A percentile compares a stretch with the other conserved stretches of the same genome.
These are phyloP conservation scores for Asbolus verrucosus DNA, from an alignment of 1,140 invertebrate genomes.

Conservation along the genomic window DNA sequence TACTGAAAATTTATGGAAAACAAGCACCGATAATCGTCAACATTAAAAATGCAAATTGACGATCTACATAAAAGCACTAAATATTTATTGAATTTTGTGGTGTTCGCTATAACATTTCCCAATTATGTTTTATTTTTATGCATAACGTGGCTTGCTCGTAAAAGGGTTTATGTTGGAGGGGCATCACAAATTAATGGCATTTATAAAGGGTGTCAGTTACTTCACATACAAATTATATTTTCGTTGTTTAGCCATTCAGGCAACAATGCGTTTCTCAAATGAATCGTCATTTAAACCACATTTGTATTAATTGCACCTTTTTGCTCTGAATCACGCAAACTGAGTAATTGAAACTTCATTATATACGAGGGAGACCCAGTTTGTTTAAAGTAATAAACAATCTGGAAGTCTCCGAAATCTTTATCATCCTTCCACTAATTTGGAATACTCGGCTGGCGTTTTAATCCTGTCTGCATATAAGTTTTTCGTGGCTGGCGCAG, in stretches of 20 bases:
- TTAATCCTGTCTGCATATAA: slow-evolving; percentile 28
- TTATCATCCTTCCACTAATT: slow-evolving; percentile 36
- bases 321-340: too few relatives aligned
- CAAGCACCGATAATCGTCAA: slow-evolving; percentile 38
- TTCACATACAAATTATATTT: slow-evolving; percentile 9
- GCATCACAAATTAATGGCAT: slow-evolving; percentile 21
- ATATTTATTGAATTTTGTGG: slow-evolving; percentile 45
- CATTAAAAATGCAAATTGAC: slow-evolving; percentile 44
- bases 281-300: too few relatives aligned
- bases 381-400: too few relatives aligned
- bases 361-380: too few relatives aligned
- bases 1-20: slow-evolving; percentile 42
- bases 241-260: neutral
- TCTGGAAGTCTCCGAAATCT: neutral
- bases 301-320: too few relatives aligned
- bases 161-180: slow-evolving; percentile 33
- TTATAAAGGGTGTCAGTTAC: slow-evolving; percentile 21
- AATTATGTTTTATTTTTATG: slow-evolving; percentile 45
- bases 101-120: slow-evolving; percentile 29
- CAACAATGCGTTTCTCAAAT: too few relatives aligned
- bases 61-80: slow-evolving; percentile 44
- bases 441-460: slow-evolving; percentile 29
- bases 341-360: too few relatives aligned
- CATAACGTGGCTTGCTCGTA: slow-evolving; percentile 26
- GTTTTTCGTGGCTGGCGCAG: slow-evolving; percentile 17